Evolutionary conservation across 2,113 vertebrate species (phyloP), one percentile per base, ranked within the genome.

Genomic region (Megaceryle torquata): DNA sequence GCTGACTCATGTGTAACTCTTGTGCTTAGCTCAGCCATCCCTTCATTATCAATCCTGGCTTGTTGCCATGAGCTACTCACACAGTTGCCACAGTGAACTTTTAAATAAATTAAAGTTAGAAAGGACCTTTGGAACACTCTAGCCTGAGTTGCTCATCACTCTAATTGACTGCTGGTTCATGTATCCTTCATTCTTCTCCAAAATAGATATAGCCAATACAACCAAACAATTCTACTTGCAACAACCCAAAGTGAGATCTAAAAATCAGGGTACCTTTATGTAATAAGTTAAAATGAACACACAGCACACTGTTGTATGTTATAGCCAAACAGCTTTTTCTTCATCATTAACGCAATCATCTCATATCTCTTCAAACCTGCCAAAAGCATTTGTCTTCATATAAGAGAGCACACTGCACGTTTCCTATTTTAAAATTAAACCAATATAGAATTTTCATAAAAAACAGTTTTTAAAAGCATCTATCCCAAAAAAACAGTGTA

Each of bases 21-120:
- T 92, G 31, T 91, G 76, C 90, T 96, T 93, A 93, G 87, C 89
- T 95, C 88, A 96, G 93, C 91, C 88, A 89, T 60, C 43, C 87
- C 76, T 86, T 91, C 91, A 14, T 88, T 90, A 50, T 77, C 76
- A 88, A 1, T 81, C 33, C 68, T 95, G 92, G 88, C 90, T 93
- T 57, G 37, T 21, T 94, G 76, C 80, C 70, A 48, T 65, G 43
- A n/a, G 61, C 57, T 72, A 10, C 61, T 94, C 57, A 67, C 7
- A 3, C 41, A 83, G n/a, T 15, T 22, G 7, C 48, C 51, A 84
- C 46, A 68, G 35, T 25, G 29, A 88, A 78, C 69, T 94, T 90
- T 78, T 88, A 91, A 92, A 95, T 86, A 90, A 95, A 91, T 94
- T 87, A 46, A 91, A n/a, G 5, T 57, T 89, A 77, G 71, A n/a